These are phyloP conservation scores for Podiceps cristatus DNA, from an alignment of 2,113 vertebrate species.

Conservation along the genomic window DNA sequence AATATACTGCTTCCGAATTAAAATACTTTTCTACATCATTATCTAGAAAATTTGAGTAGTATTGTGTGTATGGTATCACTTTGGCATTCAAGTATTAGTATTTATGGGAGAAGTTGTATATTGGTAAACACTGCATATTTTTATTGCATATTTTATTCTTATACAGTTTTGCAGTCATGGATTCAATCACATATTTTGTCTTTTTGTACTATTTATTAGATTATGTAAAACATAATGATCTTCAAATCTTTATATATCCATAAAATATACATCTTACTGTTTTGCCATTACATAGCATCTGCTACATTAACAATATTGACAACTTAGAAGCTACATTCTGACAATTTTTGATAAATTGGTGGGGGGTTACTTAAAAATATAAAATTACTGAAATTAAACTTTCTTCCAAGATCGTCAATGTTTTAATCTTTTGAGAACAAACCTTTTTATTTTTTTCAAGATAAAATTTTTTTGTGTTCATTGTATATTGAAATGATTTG, in stretches of 20 bases:
- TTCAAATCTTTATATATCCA: not conserved
- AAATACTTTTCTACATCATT: not conserved
- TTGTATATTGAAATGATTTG: not conserved
- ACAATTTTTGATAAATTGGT: not conserved
- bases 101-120: not conserved
- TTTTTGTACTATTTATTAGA: not conserved
- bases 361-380: accelerated
- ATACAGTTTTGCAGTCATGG: not conserved
- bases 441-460: not conserved
- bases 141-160: not conserved
- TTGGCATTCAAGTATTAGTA: not conserved
- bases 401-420: not conserved
- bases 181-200: accelerated
- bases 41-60: not conserved
- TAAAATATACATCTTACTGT: not conserved
- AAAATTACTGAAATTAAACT: not conserved
- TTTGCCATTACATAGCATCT: not conserved
- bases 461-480: not conserved
- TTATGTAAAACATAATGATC: not conserved
- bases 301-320: not conserved
- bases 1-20: not conserved
- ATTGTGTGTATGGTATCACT: not conserved
- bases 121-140: not conserved
- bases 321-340: not conserved
- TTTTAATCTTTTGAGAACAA: not conserved